A percentile compares a stretch with the other conserved stretches of the same genome.
These are phyloP conservation scores for Callorhinus ursinus DNA, from an alignment of 2,113 vertebrate genomes.

Conservation along the genomic window DNA sequence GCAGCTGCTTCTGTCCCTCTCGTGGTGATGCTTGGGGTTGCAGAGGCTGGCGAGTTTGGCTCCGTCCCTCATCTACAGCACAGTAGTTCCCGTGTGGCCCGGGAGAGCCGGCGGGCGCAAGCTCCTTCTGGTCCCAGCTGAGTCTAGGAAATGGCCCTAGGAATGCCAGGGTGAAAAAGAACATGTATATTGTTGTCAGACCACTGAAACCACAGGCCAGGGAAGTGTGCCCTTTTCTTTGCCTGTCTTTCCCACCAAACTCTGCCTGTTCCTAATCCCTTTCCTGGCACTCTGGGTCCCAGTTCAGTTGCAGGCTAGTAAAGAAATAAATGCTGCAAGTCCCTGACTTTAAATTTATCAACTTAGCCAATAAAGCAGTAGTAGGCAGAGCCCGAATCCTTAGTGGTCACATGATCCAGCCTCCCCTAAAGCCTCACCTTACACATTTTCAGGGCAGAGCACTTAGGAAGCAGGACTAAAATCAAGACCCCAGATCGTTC, in stretches of 20 bases:
- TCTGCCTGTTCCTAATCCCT: not conserved
- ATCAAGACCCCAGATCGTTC: not conserved
- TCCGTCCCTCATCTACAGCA: conserved; percentile 79
- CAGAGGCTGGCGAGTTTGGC: conserved; percentile 79
- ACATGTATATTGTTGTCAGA: fast-evolving
- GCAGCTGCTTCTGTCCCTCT: conserved; percentile 62
- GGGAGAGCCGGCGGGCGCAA: fast-evolving
- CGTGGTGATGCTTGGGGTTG: conserved; percentile 81
- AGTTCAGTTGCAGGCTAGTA: not conserved
- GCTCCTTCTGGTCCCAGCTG: not conserved
- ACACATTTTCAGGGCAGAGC: not conserved
- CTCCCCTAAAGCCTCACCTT: not conserved
- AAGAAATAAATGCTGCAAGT: no score
- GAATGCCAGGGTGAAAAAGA: not conserved
- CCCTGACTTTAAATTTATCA: not conserved
- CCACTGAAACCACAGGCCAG: not conserved
- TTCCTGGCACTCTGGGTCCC: not conserved
- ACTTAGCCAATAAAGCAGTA: fast-evolving
- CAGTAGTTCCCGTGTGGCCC: not conserved
- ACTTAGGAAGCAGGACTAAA: not conserved
- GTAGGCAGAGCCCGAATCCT: not conserved
- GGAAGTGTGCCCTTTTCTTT: not conserved
- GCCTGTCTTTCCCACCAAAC: not conserved
- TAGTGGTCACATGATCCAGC: fast-evolving
- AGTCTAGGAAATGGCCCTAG: not conserved